Evolutionary conservation across 2,888 invertebrate genomes (phyloP).

Genomic region (Dicranocentrus wangi): DNA sequence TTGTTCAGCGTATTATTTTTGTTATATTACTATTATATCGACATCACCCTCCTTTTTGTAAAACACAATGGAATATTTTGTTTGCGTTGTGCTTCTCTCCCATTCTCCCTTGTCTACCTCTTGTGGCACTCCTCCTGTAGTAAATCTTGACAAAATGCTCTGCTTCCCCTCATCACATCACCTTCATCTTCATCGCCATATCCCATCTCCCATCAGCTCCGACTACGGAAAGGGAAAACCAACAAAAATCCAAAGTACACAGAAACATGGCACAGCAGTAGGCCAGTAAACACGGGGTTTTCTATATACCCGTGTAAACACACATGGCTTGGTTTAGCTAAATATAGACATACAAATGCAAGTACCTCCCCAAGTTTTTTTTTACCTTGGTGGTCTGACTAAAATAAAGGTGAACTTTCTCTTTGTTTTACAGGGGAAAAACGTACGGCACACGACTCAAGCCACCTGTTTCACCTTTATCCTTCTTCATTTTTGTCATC

Average conservation of each 20-base stretch:
- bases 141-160: constrained; percentile 11
- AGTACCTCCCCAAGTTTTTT: background rate
- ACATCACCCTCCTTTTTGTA: background rate
- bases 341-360: background rate
- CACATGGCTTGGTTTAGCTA: background rate
- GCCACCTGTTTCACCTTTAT: constrained; percentile 78
- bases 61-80: no score
- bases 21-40: constrained; percentile 7
- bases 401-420: constrained; percentile 10
- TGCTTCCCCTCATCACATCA: no score
- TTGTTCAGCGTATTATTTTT: background rate
- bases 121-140: background rate
- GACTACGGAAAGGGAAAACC: background rate
- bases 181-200: background rate
- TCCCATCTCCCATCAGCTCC: background rate
- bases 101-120: background rate
- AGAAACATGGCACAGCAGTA: background rate
- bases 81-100: no score
- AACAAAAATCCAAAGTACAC: background rate
- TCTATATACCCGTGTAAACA: background rate
- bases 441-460: constrained; percentile 75
- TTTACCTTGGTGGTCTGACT: background rate
- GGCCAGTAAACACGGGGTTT: background rate
- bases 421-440: constrained; percentile 11
- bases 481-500: constrained; percentile 90